These are phyloP conservation scores for Maconellicoccus hirsutus DNA, from an alignment of 1,140 invertebrate genomes.

Conservation along the genomic window DNA sequence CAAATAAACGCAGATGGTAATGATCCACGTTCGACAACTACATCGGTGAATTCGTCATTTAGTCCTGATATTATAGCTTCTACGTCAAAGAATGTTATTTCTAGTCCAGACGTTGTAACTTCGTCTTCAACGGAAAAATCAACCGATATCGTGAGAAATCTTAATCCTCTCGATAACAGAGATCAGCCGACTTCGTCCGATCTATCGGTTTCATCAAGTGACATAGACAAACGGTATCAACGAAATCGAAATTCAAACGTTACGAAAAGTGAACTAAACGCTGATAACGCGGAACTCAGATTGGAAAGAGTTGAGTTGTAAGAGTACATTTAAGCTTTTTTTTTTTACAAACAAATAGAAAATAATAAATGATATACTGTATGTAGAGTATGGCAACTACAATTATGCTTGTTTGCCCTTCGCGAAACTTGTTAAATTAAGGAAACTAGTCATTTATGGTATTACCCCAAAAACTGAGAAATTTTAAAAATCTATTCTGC, in stretches of 20 bases:
- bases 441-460: conserved; percentile 8
- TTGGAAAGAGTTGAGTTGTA: too few relatives aligned
- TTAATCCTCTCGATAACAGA: not conserved
- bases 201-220: not conserved
- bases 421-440: too few relatives aligned
- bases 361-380: too few relatives aligned
- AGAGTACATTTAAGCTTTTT: too few relatives aligned
- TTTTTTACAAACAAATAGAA: too few relatives aligned
- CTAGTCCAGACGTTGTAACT: conserved; percentile 6
- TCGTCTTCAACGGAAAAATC: not conserved
- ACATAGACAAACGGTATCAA: too few relatives aligned
- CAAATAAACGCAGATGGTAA: too few relatives aligned
- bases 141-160: not conserved
- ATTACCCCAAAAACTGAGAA: not conserved
- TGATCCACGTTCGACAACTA: not conserved
- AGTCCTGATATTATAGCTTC: conserved; percentile 5
- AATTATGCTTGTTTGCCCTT: too few relatives aligned
- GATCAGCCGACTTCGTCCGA: not conserved
- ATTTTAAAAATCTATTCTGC: not conserved
- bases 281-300: too few relatives aligned
- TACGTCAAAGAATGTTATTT: not conserved
- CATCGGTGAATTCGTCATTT: not conserved
- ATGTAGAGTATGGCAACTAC: too few relatives aligned
- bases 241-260: too few relatives aligned
- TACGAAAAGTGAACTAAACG: too few relatives aligned